These are phyloP conservation scores for Cordylochernes scorpioides DNA, from an alignment of 2,888 invertebrate genomes.

Conservation along the genomic window DNA sequence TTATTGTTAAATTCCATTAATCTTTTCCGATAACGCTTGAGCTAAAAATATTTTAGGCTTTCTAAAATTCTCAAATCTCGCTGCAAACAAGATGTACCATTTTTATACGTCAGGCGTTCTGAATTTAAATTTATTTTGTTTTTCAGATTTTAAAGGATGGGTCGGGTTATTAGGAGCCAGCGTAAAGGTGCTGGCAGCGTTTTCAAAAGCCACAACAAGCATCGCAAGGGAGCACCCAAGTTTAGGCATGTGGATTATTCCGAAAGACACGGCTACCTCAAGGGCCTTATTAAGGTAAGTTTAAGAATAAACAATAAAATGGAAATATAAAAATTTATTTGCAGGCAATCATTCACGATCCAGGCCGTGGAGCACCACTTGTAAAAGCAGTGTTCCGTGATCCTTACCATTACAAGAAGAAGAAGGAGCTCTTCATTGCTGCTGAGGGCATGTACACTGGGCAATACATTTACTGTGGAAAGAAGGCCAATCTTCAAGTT, in stretches of 20 bases:
- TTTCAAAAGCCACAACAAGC: conserved; percentile 91
- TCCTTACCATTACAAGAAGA: conserved; percentile 86
- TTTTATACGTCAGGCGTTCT: too few relatives aligned
- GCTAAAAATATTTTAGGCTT: too few relatives aligned
- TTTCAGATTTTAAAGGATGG: too few relatives aligned
- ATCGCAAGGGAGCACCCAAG: conserved; percentile 94
- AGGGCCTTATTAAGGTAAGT: conserved; percentile 75
- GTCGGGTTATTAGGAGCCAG: conserved; percentile 98
- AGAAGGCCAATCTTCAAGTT: conserved; percentile 49
- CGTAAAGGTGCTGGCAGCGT: conserved; percentile 99
- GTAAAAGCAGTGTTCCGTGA: conserved; percentile 93
- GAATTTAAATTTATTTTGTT: too few relatives aligned
- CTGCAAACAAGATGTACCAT: too few relatives aligned
- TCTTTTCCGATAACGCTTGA: too few relatives aligned
- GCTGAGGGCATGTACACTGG: conserved; percentile 99
- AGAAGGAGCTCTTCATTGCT: conserved; percentile 89
- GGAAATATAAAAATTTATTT: conserved; percentile 8
- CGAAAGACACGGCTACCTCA: conserved; percentile 95
- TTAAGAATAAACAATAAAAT: not conserved
- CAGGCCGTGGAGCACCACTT: conserved; percentile 91
- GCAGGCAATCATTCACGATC: conserved; percentile 89
- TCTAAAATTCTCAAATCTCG: too few relatives aligned
- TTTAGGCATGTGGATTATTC: conserved; percentile 83
- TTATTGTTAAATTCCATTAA: too few relatives aligned
- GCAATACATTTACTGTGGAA: conserved; percentile 95